phyloP scores from a whole-genome alignment of 2,113 vertebrate species.

The Oostethus manadensis region DNA sequence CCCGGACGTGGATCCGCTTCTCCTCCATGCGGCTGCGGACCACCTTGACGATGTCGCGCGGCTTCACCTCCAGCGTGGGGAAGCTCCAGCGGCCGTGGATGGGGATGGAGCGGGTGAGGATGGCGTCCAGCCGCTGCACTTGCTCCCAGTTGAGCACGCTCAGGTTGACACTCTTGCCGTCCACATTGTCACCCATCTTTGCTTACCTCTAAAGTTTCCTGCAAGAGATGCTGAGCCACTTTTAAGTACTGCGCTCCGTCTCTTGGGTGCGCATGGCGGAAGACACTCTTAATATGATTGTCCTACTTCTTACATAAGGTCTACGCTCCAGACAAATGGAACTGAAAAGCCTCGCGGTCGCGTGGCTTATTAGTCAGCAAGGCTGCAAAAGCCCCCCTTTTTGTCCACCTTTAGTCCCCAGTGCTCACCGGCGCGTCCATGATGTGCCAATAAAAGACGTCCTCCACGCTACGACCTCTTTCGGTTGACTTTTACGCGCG shows the following conservation, averaged over 20 bases:
- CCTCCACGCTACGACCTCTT: conserved; percentile 3
- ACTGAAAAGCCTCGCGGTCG: conserved; percentile 29
- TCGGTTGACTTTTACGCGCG: conserved; percentile 41
- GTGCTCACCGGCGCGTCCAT: conserved; percentile 27
- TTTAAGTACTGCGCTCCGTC: not conserved
- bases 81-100: conserved; percentile 98
- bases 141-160: conserved; percentile 96
- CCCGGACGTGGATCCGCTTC: conserved; percentile 83
- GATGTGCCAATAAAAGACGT: not conserved
- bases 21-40: conserved; percentile 90
- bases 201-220: not conserved
- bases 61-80: conserved; percentile 93
- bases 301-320: conserved; percentile 52
- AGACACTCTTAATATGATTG: conserved; percentile 1
- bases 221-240: not conserved
- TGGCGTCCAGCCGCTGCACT: conserved; percentile 90
- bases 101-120: conserved; percentile 90
- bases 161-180: conserved; percentile 73
- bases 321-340: conserved; percentile 34
- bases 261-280: not conserved
- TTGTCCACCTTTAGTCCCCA: conserved; percentile 10
- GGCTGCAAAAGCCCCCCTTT: not conserved
- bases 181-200: conserved; percentile 80
- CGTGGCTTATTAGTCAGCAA: conserved; percentile 26
- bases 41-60: conserved; percentile 89